phyloP scores from a whole-genome alignment of 2,113 vertebrate species.

The Melanotaenia duboulayi region DNA sequence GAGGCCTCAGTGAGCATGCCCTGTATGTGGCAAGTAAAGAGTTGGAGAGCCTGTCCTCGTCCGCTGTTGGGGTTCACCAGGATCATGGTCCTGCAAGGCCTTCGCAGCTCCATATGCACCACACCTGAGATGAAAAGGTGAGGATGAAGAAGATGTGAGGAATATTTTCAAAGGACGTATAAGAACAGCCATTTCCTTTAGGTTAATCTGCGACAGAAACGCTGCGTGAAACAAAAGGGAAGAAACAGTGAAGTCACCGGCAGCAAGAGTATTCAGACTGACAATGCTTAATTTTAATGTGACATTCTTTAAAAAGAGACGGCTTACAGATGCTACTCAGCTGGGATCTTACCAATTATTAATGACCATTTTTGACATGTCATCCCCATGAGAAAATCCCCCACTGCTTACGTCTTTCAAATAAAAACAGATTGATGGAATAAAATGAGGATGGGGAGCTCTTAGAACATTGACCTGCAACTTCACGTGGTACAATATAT shows the following conservation, averaged over 20 bases:
- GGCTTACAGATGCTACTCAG: constrained; percentile 13
- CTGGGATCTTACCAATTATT: constrained; percentile 33
- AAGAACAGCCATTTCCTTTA: constrained; percentile 17
- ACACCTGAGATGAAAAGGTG: constrained; percentile 39
- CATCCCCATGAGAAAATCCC: constrained; percentile 10
- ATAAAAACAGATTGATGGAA: constrained; percentile 10
- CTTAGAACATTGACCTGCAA: background rate
- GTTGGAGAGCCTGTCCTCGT: constrained; percentile 84
- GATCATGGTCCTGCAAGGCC: constrained; percentile 84
- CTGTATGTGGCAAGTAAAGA: constrained; percentile 84
- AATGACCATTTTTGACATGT: constrained; percentile 36
- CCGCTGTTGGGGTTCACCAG: constrained; percentile 89
- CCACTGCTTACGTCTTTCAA: constrained; percentile 38
- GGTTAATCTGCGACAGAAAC: constrained; percentile 25
- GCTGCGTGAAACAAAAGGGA: background rate
- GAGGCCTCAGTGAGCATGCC: constrained; percentile 86
- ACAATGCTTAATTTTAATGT: constrained; percentile 36
- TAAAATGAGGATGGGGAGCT: background rate
- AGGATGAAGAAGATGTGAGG: background rate
- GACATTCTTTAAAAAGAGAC: constrained; percentile 23
- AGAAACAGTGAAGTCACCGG: constrained; percentile 18
- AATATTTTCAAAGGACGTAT: constrained; percentile 27
- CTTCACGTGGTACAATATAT: too few relatives aligned
- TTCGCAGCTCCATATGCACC: constrained; percentile 57
- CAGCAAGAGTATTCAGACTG: constrained; percentile 32